phyloP scores from a whole-genome alignment of 2,888 invertebrate species.

The Suillia variegata region DNA sequence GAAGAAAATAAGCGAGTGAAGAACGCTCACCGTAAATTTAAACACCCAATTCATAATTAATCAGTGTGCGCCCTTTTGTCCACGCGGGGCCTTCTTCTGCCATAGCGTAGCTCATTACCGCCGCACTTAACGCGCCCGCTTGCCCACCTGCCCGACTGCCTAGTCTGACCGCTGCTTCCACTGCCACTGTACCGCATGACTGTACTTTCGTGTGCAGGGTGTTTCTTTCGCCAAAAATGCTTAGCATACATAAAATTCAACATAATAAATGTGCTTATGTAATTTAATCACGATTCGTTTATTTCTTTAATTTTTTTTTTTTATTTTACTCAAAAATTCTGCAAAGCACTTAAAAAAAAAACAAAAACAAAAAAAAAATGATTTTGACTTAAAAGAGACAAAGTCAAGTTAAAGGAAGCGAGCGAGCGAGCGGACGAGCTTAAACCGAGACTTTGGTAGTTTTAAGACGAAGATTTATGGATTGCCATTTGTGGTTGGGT shows the following conservation, averaged over 20 bases:
- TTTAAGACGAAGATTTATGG: slow-evolving; percentile 11
- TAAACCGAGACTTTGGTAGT: not conserved
- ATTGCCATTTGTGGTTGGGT: slow-evolving; percentile 8
- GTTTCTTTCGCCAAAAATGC: slow-evolving; percentile 1
- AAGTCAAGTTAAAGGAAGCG: not conserved
- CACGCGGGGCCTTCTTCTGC: slow-evolving; percentile 3
- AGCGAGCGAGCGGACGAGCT: not conserved
- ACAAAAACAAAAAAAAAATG: not conserved
- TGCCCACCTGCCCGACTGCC: not conserved
- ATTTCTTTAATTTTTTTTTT: too few relatives aligned
- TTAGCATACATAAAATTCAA: slow-evolving; percentile 27
- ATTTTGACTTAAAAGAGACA: not conserved
- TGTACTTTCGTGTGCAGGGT: not conserved
- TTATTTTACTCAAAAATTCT: slow-evolving; percentile 2
- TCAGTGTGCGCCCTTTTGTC: slow-evolving; percentile 21
- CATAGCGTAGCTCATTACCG: not conserved
- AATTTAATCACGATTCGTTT: slow-evolving; percentile 29
- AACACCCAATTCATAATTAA: slow-evolving; percentile 28
- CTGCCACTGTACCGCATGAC: not conserved
- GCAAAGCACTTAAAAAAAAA: slow-evolving; percentile 1
- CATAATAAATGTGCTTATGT: slow-evolving; percentile 26
- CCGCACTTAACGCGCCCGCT: slow-evolving; percentile 13
- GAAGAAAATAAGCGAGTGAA: not conserved
- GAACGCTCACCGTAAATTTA: not conserved
- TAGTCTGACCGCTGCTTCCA: not conserved